Conservation (phyloP, 2,888 invertebrate genomes). For the Adelphocoris suturalis region DNA sequence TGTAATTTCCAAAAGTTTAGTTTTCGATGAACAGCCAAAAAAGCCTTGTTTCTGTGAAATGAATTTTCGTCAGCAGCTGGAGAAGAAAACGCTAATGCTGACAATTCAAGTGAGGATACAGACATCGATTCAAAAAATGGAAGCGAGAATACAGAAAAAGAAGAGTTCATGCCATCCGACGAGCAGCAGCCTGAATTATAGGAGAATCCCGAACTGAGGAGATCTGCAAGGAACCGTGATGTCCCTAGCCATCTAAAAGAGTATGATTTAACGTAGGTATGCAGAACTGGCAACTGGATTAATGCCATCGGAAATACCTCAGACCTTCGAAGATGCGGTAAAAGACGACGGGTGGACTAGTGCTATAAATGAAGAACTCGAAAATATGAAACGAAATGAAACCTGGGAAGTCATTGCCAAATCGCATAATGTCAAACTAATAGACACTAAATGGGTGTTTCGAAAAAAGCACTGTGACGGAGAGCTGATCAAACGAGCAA, state of each 20-base stretch:
- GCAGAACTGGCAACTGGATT: constrained; percentile 6
- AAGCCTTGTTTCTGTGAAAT: constrained; percentile 10
- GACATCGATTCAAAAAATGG: not conserved
- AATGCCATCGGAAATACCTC: constrained; percentile 53
- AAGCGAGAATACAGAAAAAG: not conserved
- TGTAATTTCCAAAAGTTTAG: not conserved
- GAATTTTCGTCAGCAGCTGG: not conserved
- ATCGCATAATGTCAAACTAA: constrained; percentile 21
- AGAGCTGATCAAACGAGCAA: constrained; percentile 40
- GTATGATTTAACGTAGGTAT: not conserved
- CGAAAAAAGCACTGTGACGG: constrained; percentile 40
- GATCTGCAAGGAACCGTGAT: not conserved
- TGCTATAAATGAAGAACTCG: constrained; percentile 60
- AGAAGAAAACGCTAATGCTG: not conserved
- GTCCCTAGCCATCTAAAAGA: not conserved
- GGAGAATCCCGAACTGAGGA: not conserved
- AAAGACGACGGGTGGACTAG: constrained; percentile 34
- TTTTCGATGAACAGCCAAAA: constrained; percentile 36
- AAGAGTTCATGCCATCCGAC: not conserved
- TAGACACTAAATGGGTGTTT: constrained; percentile 70
- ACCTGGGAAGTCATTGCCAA: constrained; percentile 69
- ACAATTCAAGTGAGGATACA: not conserved
- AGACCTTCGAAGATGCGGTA: constrained; percentile 40
- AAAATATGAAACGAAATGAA: constrained; percentile 44
- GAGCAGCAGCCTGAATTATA: not conserved